Base-by-base conservation (phyloP, 2,888 invertebrate genomes). In the Aspidiotus destructor region DNA sequence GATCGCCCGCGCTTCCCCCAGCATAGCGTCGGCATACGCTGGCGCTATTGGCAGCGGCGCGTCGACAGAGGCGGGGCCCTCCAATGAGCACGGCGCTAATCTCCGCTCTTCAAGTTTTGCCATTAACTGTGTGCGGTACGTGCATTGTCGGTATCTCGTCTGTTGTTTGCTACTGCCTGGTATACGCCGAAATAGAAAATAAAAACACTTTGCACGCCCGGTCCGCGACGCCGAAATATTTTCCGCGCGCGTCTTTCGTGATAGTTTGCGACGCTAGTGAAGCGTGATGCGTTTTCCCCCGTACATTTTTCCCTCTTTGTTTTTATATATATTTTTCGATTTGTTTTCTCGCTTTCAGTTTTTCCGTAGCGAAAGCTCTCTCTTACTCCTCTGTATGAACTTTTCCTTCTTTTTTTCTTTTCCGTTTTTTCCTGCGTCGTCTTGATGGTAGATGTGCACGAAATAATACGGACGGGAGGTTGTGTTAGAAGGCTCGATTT, bases 131-230 rank as follows among this genome's bases (percentile, higher is more conserved):
- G 28, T 28, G 28, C 28, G 28, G 28, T 28, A 28, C 28, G 28
- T 28, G 28, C 28, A 28, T 28, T 28, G 28, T 28, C 28, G 28
- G 28, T 28, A 28, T 28, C 28, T 28, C 28, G 28, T 28, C 28
- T 28, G 28, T 28, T 28, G 28, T 28, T 28, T 28, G 28, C 28
- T 28, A 28, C 28, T 28, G 28, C 28, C 28, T 28, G 28, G 28
- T 28, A 28, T 28, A 28, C 28, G 28, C 28, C 28, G 5, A 28
- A 63, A 63, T 63, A 63, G 63, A 63, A 63, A 63, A 63, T 63
- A 63, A 63, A n/a, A 63, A 63, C 63, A 58, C 58, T 65, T 58
- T 65, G 58, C 65, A 57, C 65, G 65, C 65, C 58, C 10, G 57
- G 57, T 58, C 65, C 57, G 54, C 58, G 55, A 16, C 41, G 44